Base-by-base conservation (phyloP, 2,797 vertebrate genomes). In the Eulemur rubriventer region DNA sequence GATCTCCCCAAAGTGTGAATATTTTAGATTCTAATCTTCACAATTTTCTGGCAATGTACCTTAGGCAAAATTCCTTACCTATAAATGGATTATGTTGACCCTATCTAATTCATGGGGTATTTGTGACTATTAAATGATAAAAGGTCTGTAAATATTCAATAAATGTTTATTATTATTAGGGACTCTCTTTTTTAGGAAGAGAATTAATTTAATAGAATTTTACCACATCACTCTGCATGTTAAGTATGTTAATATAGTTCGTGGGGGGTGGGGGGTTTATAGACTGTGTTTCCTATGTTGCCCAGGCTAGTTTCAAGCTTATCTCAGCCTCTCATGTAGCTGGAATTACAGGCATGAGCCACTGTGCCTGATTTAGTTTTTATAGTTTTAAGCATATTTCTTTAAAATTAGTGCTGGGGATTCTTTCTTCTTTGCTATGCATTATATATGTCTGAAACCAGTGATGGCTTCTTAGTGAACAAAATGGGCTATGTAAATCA, bases 71-170 rank as follows among this genome's bases (percentile, higher is more conserved):
- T 11, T 88, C 18, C 22, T 78, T 85, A 91, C 26, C 38, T 93
- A 10, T 90, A 63, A 69, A 17, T 93, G 41, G 93, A 61, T 73
- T 30, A 85, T 78, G 28, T 72, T 89, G 52, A 70, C 38, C 69
- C 22, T 69, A 83, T n/a, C 33, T 84, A 75, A 85, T 50, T 91
- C 41, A 69, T 14, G 46, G 33, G 17, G 9, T 92, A 38, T 22
- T 94, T 88, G 52, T 81, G 86, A 61, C 38, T 96, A 57, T 26
- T 80, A 80, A 79, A 84, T 93, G 14, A 89, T 65, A 65, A 65
- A 94, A 92, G 76, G 35, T 24, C 10, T 70, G 1, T 72, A 84
- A 90, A 61, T 52, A 48, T 50, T 87, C 13, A 89, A 26, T 73
- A 83, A 43, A 52, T 93, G 35, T 48, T 81, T 86, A 72, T 70